These are phyloP conservation scores for Aphaenogaster rudis DNA, from an alignment of 1,140 invertebrate genomes.

Conservation along the genomic window DNA sequence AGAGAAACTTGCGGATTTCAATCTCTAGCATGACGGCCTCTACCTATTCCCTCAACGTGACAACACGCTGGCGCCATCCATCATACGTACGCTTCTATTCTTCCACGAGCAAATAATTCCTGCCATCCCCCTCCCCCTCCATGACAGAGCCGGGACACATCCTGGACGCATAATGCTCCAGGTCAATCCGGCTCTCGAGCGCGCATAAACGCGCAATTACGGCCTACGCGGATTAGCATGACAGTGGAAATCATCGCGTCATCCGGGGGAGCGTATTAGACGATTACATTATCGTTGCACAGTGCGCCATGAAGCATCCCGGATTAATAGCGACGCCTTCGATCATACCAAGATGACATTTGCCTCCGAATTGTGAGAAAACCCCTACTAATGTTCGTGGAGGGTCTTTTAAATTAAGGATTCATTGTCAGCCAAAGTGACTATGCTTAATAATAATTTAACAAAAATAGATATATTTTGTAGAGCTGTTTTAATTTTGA, in stretches of 20 bases:
- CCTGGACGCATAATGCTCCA: constrained; percentile 66
- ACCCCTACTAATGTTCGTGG: not conserved
- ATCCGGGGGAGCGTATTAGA: constrained; percentile 40
- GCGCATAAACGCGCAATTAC: constrained; percentile 76
- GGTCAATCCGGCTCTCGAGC: constrained; percentile 31
- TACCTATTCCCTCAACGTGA: constrained; percentile 24
- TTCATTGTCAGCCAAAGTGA: not conserved
- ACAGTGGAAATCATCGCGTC: constrained; percentile 73
- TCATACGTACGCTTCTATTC: constrained; percentile 65
- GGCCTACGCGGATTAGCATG: constrained; percentile 69
- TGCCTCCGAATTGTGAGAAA: not conserved
- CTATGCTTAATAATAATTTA: not conserved
- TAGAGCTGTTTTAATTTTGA: not conserved
- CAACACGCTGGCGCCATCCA: constrained; percentile 62
- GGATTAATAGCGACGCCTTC: constrained; percentile 65
- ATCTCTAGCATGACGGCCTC: constrained; percentile 54
- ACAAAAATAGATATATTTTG: not conserved
- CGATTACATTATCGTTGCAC: constrained; percentile 52
- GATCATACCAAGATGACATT: constrained; percentile 54
- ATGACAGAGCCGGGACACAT: constrained; percentile 56
- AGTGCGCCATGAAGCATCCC: constrained; percentile 39
- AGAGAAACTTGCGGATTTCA: constrained; percentile 57
- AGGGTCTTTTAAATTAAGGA: not conserved
- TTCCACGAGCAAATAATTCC: constrained; percentile 65
- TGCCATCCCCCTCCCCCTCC: not conserved